Evolutionary conservation across 2,888 invertebrate species (phyloP).

Genomic region (Sinelater perroti): DNA sequence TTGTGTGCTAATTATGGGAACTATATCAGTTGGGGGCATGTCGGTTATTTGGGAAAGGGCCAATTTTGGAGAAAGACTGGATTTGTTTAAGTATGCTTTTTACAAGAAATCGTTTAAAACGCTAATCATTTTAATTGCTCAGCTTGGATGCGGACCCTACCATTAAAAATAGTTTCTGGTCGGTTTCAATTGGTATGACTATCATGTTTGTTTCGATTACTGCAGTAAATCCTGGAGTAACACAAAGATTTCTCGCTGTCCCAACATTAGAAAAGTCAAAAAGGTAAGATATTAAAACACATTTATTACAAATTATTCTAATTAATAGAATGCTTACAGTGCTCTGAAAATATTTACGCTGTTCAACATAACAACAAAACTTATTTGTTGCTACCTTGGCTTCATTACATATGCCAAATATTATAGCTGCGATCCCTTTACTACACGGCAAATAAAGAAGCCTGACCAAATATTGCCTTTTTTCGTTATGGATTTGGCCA

Average conservation of each 20-base stretch:
- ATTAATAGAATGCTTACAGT: too few species aligned
- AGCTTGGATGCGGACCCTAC: conserved; percentile 69
- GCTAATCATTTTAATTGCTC: conserved; percentile 12
- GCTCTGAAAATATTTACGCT: not conserved
- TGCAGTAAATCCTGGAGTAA: conserved; percentile 66
- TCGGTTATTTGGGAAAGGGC: conserved; percentile 53
- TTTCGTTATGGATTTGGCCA: conserved; percentile 73
- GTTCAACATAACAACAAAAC: not conserved
- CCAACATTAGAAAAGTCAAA: conserved; percentile 65
- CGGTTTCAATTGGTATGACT: conserved; percentile 66
- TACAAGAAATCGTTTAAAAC: too few species aligned
- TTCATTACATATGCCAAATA: conserved; percentile 70
- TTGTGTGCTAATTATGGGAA: conserved; percentile 53
- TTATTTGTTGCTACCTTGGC: conserved; percentile 65
- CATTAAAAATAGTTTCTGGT: conserved; percentile 68
- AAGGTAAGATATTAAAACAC: too few species aligned
- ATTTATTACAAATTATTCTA: too few species aligned
- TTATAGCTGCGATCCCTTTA: conserved; percentile 69
- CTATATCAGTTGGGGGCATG: conserved; percentile 53
- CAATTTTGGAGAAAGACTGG: conserved; percentile 49
- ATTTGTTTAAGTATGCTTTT: conserved; percentile 58
- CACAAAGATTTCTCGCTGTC: conserved; percentile 66
- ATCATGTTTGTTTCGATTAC: conserved; percentile 65
- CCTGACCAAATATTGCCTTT: conserved; percentile 69
- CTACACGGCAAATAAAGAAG: conserved; percentile 64